These are phyloP conservation scores for Dasyurus viverrinus DNA, from an alignment of 2,113 vertebrate species.

Conservation along the genomic window DNA sequence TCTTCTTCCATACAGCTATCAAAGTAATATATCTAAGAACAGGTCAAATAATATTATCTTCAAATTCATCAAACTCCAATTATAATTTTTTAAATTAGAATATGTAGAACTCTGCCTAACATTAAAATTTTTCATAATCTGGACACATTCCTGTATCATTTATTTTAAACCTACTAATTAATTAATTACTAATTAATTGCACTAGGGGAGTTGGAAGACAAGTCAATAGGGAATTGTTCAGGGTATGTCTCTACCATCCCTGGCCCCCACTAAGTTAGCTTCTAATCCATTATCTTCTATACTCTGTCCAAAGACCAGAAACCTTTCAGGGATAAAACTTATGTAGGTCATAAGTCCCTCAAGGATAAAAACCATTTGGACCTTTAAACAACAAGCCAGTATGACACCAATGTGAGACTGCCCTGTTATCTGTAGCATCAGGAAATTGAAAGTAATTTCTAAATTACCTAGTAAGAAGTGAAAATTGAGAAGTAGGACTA, in stretches of 20 bases:
- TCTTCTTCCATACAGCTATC: neutral
- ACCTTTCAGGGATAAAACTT: neutral
- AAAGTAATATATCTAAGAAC: neutral
- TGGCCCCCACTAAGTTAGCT: neutral
- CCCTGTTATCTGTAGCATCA: neutral
- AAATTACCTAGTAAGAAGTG: neutral
- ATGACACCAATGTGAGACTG: neutral
- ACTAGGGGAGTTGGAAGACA: neutral
- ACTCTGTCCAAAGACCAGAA: neutral
- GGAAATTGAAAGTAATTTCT: neutral
- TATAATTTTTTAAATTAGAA: neutral
- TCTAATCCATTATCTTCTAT: neutral
- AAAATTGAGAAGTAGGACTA: neutral
- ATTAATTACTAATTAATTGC: neutral
- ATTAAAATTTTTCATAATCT: neutral
- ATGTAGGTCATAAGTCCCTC: neutral
- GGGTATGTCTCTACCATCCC: neutral
- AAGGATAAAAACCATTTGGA: neutral
- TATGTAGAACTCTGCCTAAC: neutral
- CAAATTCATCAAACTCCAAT: neutral
- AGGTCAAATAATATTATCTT: neutral
- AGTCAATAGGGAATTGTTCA: neutral
- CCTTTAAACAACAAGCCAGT: neutral
- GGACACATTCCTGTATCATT: neutral
- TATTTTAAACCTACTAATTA: neutral